Conservation (phyloP, 2,888 invertebrate genomes). For the Ornithoptera alexandrae region DNA sequence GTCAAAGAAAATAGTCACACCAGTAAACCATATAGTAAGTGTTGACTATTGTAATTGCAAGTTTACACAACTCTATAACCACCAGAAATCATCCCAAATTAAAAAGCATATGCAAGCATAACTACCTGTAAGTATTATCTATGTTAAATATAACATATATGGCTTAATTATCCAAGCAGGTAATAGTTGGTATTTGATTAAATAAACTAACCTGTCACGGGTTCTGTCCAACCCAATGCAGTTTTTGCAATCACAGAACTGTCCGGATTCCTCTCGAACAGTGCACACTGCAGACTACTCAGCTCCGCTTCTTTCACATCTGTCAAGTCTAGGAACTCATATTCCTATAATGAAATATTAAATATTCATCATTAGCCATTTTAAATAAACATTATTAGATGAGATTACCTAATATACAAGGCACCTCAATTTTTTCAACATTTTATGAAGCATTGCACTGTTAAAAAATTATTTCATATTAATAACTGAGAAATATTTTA, state of each 20-base stretch:
- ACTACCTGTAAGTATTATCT: no score
- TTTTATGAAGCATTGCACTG: background rate
- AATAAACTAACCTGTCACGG: slow-evolving; percentile 56
- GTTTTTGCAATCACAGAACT: slow-evolving; percentile 51
- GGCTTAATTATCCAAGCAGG: no score
- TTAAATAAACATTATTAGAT: slow-evolving; percentile 38
- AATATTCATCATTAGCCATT: slow-evolving; percentile 38
- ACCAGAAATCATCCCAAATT: no score
- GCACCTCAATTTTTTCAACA: background rate
- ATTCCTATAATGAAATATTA: slow-evolving; percentile 73
- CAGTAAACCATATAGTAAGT: no score
- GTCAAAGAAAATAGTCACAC: no score
- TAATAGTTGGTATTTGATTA: background rate
- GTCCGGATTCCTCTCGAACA: slow-evolving; percentile 67
- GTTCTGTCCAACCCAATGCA: slow-evolving; percentile 55
- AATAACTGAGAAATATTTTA: background rate
- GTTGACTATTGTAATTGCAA: no score
- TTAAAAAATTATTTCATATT: background rate
- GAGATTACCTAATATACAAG: background rate
- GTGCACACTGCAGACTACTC: slow-evolving; percentile 81
- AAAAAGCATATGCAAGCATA: no score
- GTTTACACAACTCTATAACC: no score
- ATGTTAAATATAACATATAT: no score
- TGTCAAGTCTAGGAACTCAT: slow-evolving; percentile 87
- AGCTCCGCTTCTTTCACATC: slow-evolving; percentile 85